Percentiles rank a stretch among this genome's conserved stretches.
Evolutionary conservation across 2,888 invertebrate species (phyloP).

Genomic region (Drosophila lutescens): DNA sequence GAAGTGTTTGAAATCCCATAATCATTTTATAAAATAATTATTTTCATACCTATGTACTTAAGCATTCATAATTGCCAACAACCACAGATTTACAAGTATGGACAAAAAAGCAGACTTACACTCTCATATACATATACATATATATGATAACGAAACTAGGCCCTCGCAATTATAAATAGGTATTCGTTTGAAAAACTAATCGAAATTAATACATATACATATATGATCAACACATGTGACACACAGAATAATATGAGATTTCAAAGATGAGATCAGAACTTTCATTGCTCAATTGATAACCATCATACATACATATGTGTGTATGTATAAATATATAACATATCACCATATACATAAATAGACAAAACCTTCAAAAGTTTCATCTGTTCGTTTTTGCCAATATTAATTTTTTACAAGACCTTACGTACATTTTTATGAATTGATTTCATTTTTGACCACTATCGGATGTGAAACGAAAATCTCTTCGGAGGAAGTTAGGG

Average conservation of each 20-base stretch:
- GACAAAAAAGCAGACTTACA: conserved; percentile 11
- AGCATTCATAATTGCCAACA: conserved; percentile 32
- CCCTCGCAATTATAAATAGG: conserved; percentile 20
- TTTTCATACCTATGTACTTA: conserved; percentile 25
- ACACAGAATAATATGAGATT: conserved; percentile 17
- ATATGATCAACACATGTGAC: conserved; percentile 2
- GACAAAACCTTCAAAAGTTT: not conserved
- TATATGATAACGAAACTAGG: conserved; percentile 2
- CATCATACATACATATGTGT: conserved; percentile 20
- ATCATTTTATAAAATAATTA: conserved; percentile 14
- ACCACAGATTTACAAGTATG: conserved; percentile 8
- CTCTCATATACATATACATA: no score
- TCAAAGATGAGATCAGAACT: not conserved
- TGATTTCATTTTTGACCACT: no score
- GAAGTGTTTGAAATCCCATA: conserved; percentile 1
- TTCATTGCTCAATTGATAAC: conserved; percentile 26
- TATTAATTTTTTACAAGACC: not conserved
- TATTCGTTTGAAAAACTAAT: conserved; percentile 1
- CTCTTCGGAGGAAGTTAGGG: no score
- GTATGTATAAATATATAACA: conserved; percentile 29
- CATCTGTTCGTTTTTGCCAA: not conserved
- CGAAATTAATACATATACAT: not conserved
- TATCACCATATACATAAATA: conserved; percentile 15
- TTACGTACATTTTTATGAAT: not conserved
- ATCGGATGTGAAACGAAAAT: no score